Percentiles rank a stretch among this genome's conserved stretches.
These are phyloP conservation scores for Meles meles DNA, from an alignment of 2,113 vertebrate species.

Conservation along the genomic window DNA sequence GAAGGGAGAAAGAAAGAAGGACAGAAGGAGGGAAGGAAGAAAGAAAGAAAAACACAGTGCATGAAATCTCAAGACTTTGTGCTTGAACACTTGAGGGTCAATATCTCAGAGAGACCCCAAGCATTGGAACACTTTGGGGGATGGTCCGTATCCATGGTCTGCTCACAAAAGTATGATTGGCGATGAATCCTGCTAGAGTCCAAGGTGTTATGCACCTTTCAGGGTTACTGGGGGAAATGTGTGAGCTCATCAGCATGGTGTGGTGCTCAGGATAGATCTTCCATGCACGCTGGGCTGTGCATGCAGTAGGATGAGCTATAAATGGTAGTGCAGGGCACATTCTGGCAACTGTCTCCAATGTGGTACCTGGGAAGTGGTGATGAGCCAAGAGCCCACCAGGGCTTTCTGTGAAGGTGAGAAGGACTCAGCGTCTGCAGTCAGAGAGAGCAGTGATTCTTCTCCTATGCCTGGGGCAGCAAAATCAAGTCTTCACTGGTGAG, in stretches of 20 bases:
- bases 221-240: neutral
- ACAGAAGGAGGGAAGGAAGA: neutral
- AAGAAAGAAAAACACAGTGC: neutral
- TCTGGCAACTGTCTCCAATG: neutral
- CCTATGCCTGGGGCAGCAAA: no score
- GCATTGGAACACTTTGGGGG: neutral
- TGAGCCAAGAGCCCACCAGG: no score
- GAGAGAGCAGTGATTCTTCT: no score
- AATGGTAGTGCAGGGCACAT: no score
- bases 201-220: neutral
- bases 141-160: neutral
- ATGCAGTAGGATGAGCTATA: no score
- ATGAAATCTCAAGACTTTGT: neutral
- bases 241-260: neutral
- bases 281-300: accelerated
- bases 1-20: neutral
- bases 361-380: no score
- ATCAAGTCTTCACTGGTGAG: no score
- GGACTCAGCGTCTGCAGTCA: neutral
- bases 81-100: neutral
- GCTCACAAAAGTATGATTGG: neutral
- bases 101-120: no score
- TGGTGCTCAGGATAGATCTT: neutral
- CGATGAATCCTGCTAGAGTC: neutral
- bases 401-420: neutral